Conservation (phyloP, 1,140 invertebrate species). For the Drosophila pallidifrons region DNA sequence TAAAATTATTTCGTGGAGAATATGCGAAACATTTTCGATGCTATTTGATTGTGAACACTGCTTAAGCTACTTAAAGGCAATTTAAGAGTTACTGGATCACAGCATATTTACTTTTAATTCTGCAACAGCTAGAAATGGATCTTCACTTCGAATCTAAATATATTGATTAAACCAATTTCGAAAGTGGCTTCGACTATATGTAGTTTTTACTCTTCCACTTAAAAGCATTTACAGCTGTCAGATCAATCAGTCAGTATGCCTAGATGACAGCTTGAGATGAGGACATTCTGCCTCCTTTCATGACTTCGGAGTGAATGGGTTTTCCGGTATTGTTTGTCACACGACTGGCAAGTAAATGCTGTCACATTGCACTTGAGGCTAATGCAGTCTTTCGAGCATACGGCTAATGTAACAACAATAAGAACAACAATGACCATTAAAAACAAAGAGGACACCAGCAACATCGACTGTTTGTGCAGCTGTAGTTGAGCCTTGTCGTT, state of each 20-base stretch:
- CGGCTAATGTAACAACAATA: constrained; percentile 23
- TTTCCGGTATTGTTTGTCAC: constrained; percentile 34
- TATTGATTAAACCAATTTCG: too few relatives aligned
- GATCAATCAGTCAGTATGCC: constrained; percentile 68
- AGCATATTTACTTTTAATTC: too few relatives aligned
- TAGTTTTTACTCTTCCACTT: not conserved
- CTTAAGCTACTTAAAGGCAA: too few relatives aligned
- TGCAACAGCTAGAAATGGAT: too few relatives aligned
- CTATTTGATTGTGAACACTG: too few relatives aligned
- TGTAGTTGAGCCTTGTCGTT: constrained; percentile 38
- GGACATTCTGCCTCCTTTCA: constrained; percentile 4
- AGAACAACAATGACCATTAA: constrained; percentile 9
- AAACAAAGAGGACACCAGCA: constrained; percentile 18
- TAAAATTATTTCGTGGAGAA: too few relatives aligned
- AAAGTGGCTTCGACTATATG: not conserved
- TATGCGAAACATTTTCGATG: too few relatives aligned
- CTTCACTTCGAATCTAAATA: too few relatives aligned
- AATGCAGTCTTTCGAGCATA: constrained; percentile 54
- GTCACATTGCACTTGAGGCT: constrained; percentile 69
- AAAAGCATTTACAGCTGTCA: constrained; percentile 39
- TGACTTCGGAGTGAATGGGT: constrained; percentile 5
- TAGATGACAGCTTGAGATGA: constrained; percentile 54
- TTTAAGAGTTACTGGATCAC: too few relatives aligned
- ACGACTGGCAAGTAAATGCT: constrained; percentile 58
- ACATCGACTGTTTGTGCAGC: constrained; percentile 42